Evolutionary conservation across 2,888 invertebrate genomes (phyloP).

Genomic region (Drepanosiphum platanoidis): DNA sequence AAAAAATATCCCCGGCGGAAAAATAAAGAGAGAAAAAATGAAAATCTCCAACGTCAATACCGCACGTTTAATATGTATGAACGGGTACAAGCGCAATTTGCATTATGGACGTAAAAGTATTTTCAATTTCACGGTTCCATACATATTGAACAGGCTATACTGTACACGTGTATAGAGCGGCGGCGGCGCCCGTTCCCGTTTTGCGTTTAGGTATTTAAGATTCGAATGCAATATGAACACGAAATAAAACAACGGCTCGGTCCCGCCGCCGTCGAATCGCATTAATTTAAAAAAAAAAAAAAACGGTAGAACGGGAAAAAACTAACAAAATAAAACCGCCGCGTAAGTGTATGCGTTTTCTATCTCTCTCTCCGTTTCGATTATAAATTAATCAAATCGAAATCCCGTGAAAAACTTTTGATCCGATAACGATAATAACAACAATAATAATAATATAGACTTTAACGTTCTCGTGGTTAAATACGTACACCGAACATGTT

Average conservation of each 20-base stretch:
- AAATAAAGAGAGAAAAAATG: neutral
- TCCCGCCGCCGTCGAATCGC: neutral
- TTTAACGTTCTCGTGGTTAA: too few species aligned
- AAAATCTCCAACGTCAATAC: conserved; percentile 23
- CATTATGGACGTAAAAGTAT: conserved; percentile 48
- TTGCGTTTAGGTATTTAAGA: conserved; percentile 27
- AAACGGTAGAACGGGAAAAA: neutral
- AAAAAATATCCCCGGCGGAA: neutral
- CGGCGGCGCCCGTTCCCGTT: neutral
- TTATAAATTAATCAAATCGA: neutral
- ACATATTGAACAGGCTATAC: conserved; percentile 23
- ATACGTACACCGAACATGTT: too few species aligned
- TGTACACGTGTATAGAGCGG: neutral
- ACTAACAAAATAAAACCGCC: neutral
- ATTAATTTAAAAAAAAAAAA: too few species aligned
- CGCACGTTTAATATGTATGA: conserved; percentile 50
- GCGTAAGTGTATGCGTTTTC: neutral
- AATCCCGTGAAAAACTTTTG: too few species aligned
- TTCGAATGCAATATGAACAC: conserved; percentile 8
- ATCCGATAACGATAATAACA: too few species aligned
- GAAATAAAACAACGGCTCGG: conserved; percentile 38
- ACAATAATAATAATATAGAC: too few species aligned
- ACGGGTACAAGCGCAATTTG: conserved; percentile 39
- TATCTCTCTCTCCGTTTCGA: too few species aligned
- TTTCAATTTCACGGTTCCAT: conserved; percentile 57